Conservation (phyloP, 35 echinoderm and acorn worm genomes). For the Ophiothrix spiculata region DNA sequence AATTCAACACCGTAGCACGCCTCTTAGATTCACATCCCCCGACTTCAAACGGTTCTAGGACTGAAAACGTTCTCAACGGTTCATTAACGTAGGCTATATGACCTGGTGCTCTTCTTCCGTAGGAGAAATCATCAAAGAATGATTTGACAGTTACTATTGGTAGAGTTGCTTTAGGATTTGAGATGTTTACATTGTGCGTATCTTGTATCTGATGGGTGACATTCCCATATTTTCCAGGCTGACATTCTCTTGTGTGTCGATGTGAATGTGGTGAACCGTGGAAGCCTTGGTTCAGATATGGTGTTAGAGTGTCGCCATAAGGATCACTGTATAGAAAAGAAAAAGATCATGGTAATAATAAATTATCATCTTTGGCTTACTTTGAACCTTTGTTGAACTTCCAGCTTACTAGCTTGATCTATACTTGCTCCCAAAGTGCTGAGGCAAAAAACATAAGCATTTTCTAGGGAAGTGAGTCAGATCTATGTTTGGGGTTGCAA, state of each 20-base stretch:
- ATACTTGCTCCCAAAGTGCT: too few relatives aligned
- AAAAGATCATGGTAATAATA: too few relatives aligned
- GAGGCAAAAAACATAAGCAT: too few relatives aligned
- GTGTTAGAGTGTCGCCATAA: constrained; percentile 41
- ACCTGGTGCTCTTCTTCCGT: constrained; percentile 14
- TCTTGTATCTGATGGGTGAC: constrained; percentile 65
- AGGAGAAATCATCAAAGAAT: constrained; percentile 50
- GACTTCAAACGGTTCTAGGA: constrained; percentile 45
- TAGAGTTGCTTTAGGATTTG: constrained; percentile 11
- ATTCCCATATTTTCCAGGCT: constrained; percentile 72
- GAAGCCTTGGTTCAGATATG: constrained; percentile 36
- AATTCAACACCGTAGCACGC: constrained; percentile 15
- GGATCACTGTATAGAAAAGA: too few relatives aligned
- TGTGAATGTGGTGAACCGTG: constrained; percentile 71
- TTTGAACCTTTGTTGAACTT: too few relatives aligned
- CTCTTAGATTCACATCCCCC: constrained; percentile 31
- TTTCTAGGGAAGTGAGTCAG: too few relatives aligned
- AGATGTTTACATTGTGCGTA: constrained; percentile 23
- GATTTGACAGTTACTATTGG: constrained; percentile 45
- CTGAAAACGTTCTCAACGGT: constrained; percentile 50
- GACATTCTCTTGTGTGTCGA: constrained; percentile 77
- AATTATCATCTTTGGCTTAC: too few relatives aligned
- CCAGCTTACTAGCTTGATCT: too few relatives aligned
- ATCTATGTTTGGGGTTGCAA: too few relatives aligned
- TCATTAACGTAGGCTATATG: constrained; percentile 43